phyloP scores from a whole-genome alignment of 2,888 invertebrate genomes.

The Notodonta ziczac region DNA sequence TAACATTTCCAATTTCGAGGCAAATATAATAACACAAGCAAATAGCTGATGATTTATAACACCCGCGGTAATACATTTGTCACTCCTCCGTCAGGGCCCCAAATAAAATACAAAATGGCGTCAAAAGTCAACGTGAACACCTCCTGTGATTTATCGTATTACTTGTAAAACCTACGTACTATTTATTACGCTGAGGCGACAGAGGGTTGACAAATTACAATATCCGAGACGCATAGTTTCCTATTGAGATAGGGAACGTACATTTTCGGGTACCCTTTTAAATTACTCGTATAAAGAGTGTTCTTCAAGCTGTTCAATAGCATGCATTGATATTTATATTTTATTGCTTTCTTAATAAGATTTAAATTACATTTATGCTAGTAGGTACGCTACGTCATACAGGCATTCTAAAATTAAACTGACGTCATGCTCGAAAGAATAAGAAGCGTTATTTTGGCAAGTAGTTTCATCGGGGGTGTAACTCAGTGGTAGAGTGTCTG shows the following conservation, averaged over 20 bases:
- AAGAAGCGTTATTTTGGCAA: not conserved
- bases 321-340: not conserved
- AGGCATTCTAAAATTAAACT: not conserved
- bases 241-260: conserved; percentile 3
- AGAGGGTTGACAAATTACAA: conserved; percentile 35
- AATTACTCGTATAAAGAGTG: not conserved
- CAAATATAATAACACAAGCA: conserved; percentile 31
- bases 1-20: not conserved
- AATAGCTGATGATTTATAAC: conserved; percentile 37
- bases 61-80: conserved; percentile 33
- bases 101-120: conserved; percentile 41
- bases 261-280: not conserved
- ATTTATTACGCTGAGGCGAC: conserved; percentile 36
- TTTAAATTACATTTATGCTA: not conserved
- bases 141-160: conserved; percentile 37
- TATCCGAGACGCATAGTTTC: conserved; percentile 14
- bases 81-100: conserved; percentile 29
- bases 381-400: too few relatives aligned
- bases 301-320: too few relatives aligned
- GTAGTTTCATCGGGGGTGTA: conserved; percentile 62
- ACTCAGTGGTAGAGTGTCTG: conserved; percentile 86
- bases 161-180: conserved; percentile 30
- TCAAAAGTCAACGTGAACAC: conserved; percentile 31
- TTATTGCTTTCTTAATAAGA: not conserved
- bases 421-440: not conserved